These are phyloP conservation scores for Cheirogaleus major DNA, from an alignment of 2,797 vertebrate species.

Conservation along the genomic window DNA sequence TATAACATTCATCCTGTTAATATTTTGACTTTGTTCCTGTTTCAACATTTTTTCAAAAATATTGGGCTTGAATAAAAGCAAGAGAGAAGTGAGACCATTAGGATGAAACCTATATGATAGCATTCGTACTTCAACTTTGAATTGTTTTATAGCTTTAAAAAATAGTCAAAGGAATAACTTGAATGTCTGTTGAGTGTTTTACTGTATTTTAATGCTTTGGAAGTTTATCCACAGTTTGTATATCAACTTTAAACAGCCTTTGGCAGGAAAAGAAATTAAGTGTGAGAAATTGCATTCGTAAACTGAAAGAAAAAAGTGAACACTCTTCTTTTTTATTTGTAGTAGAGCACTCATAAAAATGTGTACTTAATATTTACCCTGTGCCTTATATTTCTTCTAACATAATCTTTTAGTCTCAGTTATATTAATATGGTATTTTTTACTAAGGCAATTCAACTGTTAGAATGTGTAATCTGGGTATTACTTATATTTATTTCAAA, in stretches of 20 bases:
- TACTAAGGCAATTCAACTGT: slow-evolving; percentile 44
- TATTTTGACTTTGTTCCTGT: neutral
- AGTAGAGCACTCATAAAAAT: neutral
- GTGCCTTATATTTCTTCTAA: neutral
- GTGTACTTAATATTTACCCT: neutral
- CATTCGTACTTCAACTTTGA: neutral
- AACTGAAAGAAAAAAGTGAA: neutral
- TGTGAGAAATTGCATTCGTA: neutral
- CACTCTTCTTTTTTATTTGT: neutral
- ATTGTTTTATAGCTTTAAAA: slow-evolving; percentile 13
- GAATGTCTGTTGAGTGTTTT: neutral
- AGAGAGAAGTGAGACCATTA: neutral
- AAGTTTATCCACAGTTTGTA: neutral
- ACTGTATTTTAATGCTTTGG: neutral
- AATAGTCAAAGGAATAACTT: neutral
- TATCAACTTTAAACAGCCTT: neutral
- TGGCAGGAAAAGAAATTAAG: slow-evolving; percentile 12
- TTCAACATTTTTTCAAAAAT: neutral
- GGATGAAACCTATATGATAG: neutral
- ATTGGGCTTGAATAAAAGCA: neutral
- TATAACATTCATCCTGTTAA: neutral
- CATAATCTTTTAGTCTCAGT: neutral
- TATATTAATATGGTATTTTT: slow-evolving; percentile 16
- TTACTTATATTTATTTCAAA: slow-evolving; percentile 54
- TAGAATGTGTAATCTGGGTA: slow-evolving; percentile 46